phyloP scores from a whole-genome alignment of 2,113 vertebrate genomes.

The Pituophis catenifer region DNA sequence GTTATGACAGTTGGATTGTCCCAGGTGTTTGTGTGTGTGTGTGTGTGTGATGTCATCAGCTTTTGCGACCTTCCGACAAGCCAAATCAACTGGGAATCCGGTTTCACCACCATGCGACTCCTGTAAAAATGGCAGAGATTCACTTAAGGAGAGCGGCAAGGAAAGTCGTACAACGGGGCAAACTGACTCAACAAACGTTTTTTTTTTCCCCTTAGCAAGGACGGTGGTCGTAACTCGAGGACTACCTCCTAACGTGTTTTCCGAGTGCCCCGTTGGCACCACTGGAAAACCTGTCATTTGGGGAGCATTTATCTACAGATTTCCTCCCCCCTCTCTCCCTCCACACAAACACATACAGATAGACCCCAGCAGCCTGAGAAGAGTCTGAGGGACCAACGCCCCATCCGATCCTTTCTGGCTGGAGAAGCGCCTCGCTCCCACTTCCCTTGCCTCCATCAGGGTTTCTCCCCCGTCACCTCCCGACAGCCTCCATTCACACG shows the following conservation, averaged over 20 bases:
- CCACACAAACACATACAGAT: background rate
- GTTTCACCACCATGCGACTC: no score
- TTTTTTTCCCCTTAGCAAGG: no score
- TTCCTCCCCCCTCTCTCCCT: fast-evolving
- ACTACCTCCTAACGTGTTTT: background rate
- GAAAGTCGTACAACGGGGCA: no score
- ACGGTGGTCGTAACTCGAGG: no score
- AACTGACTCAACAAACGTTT: no score
- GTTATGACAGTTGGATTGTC: no score
- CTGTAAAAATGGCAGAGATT: no score
- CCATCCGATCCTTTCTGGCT: background rate
- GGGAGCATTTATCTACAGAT: background rate
- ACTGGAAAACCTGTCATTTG: background rate
- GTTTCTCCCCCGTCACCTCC: background rate
- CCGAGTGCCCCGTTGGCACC: background rate
- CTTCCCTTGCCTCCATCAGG: background rate
- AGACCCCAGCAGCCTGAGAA: background rate
- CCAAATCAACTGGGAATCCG: no score
- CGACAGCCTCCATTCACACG: background rate
- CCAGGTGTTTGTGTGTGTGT: no score
- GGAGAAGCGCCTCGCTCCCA: background rate
- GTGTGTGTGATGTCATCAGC: no score
- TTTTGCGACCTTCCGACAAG: no score
- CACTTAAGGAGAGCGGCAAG: no score
- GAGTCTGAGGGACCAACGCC: background rate